phyloP scores from a whole-genome alignment of 2,113 vertebrate species.

The Pleuronectes platessa region DNA sequence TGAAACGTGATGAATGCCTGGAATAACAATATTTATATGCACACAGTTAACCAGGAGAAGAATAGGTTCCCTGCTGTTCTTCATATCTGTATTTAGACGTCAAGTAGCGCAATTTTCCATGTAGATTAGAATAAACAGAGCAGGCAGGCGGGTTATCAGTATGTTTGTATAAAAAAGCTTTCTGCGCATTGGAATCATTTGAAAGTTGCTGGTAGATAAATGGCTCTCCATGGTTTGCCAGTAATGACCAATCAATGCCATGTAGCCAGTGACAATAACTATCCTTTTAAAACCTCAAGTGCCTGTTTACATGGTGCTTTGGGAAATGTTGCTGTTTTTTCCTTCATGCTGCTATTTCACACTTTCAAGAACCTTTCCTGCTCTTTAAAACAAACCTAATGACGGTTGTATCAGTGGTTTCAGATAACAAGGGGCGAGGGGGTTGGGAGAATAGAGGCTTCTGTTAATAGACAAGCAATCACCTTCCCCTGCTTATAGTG shows the following conservation, averaged over 20 bases:
- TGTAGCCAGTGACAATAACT: no score
- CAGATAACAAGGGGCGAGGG: not conserved
- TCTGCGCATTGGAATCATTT: not conserved
- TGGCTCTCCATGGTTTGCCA: no score
- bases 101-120: slow-evolving; percentile 50
- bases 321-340: not conserved
- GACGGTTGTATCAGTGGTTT: not conserved
- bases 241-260: no score
- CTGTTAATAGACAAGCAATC: slow-evolving; percentile 23
- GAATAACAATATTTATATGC: slow-evolving; percentile 15
- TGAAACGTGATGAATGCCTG: not conserved
- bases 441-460: not conserved
- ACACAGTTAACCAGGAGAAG: slow-evolving; percentile 16
- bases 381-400: not conserved
- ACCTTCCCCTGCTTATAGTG: not conserved
- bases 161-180: not conserved
- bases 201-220: no score
- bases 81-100: slow-evolving; percentile 49
- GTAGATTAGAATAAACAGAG: slow-evolving; percentile 33
- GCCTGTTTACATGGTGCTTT: not conserved
- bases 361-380: not conserved
- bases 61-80: slow-evolving; percentile 32
- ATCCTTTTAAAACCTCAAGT: no score
- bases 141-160: not conserved
- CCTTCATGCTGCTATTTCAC: not conserved